Conservation (phyloP, 2,797 vertebrate genomes). For the Urocyon cinereoargenteus region DNA sequence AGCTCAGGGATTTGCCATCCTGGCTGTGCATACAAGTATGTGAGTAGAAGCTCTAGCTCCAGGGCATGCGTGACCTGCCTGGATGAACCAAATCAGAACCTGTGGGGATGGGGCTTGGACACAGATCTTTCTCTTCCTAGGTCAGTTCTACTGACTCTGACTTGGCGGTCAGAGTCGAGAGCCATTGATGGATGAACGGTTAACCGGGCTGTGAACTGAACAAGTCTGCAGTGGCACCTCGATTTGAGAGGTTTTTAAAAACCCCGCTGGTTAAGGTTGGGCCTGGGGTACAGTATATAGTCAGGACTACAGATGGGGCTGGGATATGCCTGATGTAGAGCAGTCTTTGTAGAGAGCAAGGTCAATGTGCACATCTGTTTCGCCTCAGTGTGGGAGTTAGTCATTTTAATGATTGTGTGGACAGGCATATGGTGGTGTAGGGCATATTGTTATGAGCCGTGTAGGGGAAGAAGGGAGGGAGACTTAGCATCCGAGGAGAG, state of each 20-base stretch:
- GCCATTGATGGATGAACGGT: not conserved
- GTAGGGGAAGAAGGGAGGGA: not conserved
- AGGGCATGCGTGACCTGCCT: not conserved
- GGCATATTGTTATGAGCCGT: not conserved
- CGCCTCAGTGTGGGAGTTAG: not conserved
- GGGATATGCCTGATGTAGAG: not conserved
- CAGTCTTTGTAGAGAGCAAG: not conserved
- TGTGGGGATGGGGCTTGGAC: not conserved
- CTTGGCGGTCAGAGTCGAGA: not conserved
- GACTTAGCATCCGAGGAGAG: not conserved
- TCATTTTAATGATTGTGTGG: not conserved
- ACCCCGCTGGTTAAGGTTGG: not conserved
- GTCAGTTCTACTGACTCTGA: not conserved
- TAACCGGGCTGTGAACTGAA: not conserved
- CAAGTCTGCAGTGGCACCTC: not conserved
- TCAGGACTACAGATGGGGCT: not conserved
- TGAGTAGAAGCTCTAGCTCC: not conserved
- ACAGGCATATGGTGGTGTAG: not conserved
- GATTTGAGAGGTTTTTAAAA: not conserved
- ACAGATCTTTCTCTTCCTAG: not conserved
- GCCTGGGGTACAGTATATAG: not conserved
- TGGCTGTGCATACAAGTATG: not conserved
- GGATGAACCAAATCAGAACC: not conserved
- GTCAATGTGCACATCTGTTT: conserved; percentile 35
- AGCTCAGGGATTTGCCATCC: not conserved